Evolutionary conservation across 2,888 invertebrate genomes (phyloP).

Genomic region (Campopleginae sp.): DNA sequence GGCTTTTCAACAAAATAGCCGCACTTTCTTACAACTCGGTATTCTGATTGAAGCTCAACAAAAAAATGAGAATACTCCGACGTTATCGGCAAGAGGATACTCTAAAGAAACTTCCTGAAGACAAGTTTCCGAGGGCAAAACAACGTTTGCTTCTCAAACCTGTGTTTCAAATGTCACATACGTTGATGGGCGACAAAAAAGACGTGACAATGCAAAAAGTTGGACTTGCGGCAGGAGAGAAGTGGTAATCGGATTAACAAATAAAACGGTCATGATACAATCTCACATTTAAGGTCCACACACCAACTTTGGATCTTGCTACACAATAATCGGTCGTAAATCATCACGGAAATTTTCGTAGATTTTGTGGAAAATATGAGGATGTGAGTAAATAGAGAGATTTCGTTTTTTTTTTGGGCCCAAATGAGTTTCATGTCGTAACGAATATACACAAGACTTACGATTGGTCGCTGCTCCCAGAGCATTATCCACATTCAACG

Average conservation of each 20-base stretch:
- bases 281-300: not conserved
- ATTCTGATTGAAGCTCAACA: not conserved
- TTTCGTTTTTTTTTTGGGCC: not conserved
- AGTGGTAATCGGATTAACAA: not conserved
- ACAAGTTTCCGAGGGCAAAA: not conserved
- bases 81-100: not conserved
- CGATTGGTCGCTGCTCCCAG: not conserved
- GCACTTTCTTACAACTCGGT: not conserved
- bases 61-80: not conserved
- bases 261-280: constrained; percentile 8
- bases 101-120: not conserved
- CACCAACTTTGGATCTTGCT: not conserved
- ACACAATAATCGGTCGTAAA: not conserved
- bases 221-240: not conserved
- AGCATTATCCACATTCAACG: not conserved
- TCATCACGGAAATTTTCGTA: not conserved
- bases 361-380: not conserved
- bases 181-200: not conserved
- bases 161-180: not conserved
- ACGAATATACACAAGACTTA: constrained; percentile 3
- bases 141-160: not conserved
- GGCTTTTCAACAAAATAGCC: not conserved
- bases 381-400: not conserved
- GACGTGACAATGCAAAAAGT: constrained; percentile 7
- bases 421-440: not conserved